phyloP scores from a whole-genome alignment of 64 coral and sea anemone species.

The Hydrozoanthus tunicans region DNA sequence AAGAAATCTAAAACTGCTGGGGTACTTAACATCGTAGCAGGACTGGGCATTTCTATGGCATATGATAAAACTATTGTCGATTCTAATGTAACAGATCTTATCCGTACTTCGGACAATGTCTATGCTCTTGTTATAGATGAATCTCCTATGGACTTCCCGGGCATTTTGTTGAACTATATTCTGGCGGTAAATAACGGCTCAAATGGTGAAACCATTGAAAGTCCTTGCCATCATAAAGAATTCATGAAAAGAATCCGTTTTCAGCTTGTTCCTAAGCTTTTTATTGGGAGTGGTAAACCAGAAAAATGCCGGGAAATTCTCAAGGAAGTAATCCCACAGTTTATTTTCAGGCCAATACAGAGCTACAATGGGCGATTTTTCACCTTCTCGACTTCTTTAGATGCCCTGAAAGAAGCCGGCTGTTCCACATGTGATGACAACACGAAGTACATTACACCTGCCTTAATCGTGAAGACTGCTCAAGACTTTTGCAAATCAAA shows the following conservation, averaged over 20 bases:
- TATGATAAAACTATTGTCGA: slow-evolving; percentile 25
- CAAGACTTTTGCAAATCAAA: slow-evolving; percentile 32
- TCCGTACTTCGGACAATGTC: slow-evolving; percentile 16
- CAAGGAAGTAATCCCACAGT: slow-evolving; percentile 11
- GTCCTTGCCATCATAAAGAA: slow-evolving; percentile 26
- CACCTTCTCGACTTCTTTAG: slow-evolving; percentile 3
- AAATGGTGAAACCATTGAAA: neutral
- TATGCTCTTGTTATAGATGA: slow-evolving; percentile 19
- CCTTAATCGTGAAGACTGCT: slow-evolving; percentile 38
- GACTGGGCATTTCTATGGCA: slow-evolving; percentile 4
- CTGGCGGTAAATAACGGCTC: neutral
- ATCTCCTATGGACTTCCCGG: neutral
- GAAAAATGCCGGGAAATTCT: slow-evolving; percentile 15
- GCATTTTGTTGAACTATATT: slow-evolving; percentile 24
- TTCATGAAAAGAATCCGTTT: slow-evolving; percentile 13
- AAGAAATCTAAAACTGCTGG: slow-evolving; percentile 26
- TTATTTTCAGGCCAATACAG: neutral
- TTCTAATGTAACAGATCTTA: slow-evolving; percentile 27
- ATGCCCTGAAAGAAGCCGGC: slow-evolving; percentile 5
- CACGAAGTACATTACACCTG: slow-evolving; percentile 39
- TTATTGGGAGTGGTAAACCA: slow-evolving; percentile 7
- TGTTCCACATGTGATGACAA: slow-evolving; percentile 27
- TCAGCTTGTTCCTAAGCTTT: slow-evolving; percentile 37
- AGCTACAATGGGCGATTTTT: slow-evolving; percentile 9
- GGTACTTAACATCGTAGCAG: slow-evolving; percentile 9